Evolutionary conservation across 2,113 vertebrate genomes (phyloP), one percentile per base, ranked within the genome.

Genomic region (Cochlearius cochlearius): DNA sequence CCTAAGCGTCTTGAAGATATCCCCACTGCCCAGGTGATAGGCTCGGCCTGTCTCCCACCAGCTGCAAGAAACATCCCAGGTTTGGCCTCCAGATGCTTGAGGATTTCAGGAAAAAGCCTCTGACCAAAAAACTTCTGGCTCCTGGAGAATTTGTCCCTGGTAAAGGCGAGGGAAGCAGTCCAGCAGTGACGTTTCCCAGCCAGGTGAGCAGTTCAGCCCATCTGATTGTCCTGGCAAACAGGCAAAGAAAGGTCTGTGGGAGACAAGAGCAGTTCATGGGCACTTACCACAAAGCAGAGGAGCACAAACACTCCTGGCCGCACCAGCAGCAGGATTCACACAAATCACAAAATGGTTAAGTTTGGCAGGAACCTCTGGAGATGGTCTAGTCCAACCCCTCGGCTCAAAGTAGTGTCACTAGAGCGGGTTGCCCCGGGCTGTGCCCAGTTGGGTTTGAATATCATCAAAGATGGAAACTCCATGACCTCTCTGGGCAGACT

Each of bases 241-340:
- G 26, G 22, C 11, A 41, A 89, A 38, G 12, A 20, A 76, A 60
- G 23, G 27, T 60, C 16, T 6, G 3, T 29, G 38, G 26, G 8
- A 36, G 26, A 25, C 17, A 39, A 68, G 34, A 63, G 6, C 5
- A 4, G 4, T 30, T 91, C 32, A 16, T 8, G 23, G 38, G 21
- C 21, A 12, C 36, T 64, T 43, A 41, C n/a, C 45, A 73, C 50
- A 67, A 60, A 41, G 52, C 26, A 36, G 52, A 53, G n/a, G n/a
- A 41, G 47, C 0, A 1, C 15, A 19, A 85, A 85, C 5, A 17
- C 4, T 4, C 38, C 9, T 8, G 23, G 29, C 4, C 2, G 1
- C 69, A 67, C 10, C 53, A 64, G 15, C 18, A n/a, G 52, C 38
- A 67, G 20, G 60, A 52, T 39, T 68, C 47, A 80, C 30, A 59